These are phyloP conservation scores for Megalops atlanticus DNA, from an alignment of 2,113 vertebrate species.

Conservation along the genomic window DNA sequence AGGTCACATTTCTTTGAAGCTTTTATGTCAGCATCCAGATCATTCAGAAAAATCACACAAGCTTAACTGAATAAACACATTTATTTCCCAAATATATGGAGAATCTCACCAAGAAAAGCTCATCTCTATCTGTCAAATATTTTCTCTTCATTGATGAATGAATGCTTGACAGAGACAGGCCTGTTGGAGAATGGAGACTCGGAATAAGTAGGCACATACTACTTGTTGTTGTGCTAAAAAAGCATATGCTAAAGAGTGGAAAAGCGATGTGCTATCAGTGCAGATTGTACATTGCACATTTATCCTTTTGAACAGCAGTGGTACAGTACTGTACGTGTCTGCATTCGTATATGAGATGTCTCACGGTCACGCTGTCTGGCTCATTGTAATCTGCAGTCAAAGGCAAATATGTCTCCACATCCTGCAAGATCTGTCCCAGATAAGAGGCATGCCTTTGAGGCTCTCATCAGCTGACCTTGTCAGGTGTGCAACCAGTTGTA, in stretches of 20 bases:
- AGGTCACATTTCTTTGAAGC: background rate
- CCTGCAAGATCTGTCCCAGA: background rate
- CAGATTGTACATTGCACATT: background rate
- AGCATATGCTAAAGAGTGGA: too few species aligned
- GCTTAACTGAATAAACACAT: too few species aligned
- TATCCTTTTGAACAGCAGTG: slow-evolving; percentile 16
- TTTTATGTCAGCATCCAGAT: background rate
- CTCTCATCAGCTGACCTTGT: background rate
- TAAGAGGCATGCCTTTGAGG: background rate
- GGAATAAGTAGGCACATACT: too few species aligned
- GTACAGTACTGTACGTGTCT: slow-evolving; percentile 29
- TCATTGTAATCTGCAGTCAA: slow-evolving; percentile 31
- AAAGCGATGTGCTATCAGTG: too few species aligned
- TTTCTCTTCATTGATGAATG: too few species aligned
- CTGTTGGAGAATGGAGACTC: too few species aligned
- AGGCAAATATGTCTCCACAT: slow-evolving; percentile 26
- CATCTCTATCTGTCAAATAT: too few species aligned
- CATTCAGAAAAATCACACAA: too few species aligned
- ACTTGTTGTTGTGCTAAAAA: too few species aligned
- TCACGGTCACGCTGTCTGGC: slow-evolving; percentile 36
- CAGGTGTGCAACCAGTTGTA: background rate
- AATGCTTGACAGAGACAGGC: too few species aligned
- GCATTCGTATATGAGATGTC: slow-evolving; percentile 36
- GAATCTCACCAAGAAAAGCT: too few species aligned
- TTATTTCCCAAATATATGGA: too few species aligned